Base-by-base conservation (phyloP, 1,140 invertebrate genomes). In the Drosophila parabipectinata region DNA sequence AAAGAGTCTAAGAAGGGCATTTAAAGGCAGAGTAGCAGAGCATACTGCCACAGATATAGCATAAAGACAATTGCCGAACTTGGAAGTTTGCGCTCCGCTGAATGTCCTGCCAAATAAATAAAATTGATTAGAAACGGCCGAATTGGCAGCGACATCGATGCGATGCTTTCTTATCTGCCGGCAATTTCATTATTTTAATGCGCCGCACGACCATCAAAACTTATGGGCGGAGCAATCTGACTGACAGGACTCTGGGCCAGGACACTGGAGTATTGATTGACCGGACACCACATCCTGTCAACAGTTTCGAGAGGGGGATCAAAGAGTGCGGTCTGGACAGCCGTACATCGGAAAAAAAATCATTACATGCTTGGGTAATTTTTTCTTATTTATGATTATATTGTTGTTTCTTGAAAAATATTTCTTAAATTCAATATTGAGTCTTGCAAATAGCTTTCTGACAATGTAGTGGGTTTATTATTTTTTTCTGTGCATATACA, bases 111-210 rank as follows among this genome's bases (percentile, higher is more conserved):
- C 41, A 78, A 74, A 62, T 77, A 87, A 81, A 85, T 81, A 85
- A 87, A 84, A 84, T 85, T 85, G 81, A 84, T 84, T 84, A 59
- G 77, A 52, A 77, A 64, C 75, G 59, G 57, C 15, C 45, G 57
- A 15, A 51, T 60, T 61, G 50, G 51, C 37, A 48, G 50, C 15
- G 28, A 50, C 44, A 54, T 54, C 56, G 24, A 44, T 44, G 14
- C 61, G 34, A 52, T 61, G 57, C 81, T 78, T 78, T 58, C 82
- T 85, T 85, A 85, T 85, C 82, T 72, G 71, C 75, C 45, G 71
- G 83, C 74, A 75, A 72, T 82, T 80, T 85, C 81, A 84, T 84
- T 84, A 84, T 77, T 85, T 87, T 87, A 87, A 87, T 82, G 82
- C 56, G 53, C 45, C 53, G 32, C 50, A 41, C 52, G 48, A 58